Evolutionary conservation across 53 echinoderm and acorn worm genomes (phyloP).

Genomic region (Holothuria leucospilota): DNA sequence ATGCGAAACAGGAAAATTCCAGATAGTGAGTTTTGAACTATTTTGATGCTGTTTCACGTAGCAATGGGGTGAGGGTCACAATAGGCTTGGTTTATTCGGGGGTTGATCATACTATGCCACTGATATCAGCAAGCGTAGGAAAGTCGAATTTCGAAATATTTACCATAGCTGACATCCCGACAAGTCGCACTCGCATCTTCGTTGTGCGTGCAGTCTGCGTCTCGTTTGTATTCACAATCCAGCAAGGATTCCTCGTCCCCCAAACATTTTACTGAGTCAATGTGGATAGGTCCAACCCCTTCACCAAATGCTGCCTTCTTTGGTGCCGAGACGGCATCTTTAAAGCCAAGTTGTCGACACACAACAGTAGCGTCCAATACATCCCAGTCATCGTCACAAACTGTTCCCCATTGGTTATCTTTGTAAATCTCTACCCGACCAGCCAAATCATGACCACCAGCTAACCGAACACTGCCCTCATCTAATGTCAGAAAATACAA

Average conservation of each 20-base stretch:
- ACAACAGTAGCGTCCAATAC: constrained; percentile 49
- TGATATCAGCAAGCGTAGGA: too few relatives aligned
- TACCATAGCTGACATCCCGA: too few relatives aligned
- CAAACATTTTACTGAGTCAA: constrained; percentile 55
- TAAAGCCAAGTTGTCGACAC: constrained; percentile 52
- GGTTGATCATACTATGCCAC: too few relatives aligned
- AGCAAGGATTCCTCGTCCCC: constrained; percentile 57
- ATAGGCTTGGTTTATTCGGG: too few relatives aligned
- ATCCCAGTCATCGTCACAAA: constrained; percentile 64
- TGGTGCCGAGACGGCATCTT: constrained; percentile 13
- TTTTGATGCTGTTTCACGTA: too few relatives aligned
- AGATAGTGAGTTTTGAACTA: too few relatives aligned
- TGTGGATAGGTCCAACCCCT: constrained; percentile 52
- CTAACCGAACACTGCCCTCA: background rate
- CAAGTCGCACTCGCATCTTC: constrained; percentile 59
- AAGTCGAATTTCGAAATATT: too few relatives aligned
- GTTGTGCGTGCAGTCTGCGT: constrained; percentile 18
- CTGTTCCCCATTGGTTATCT: constrained; percentile 56
- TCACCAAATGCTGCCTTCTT: constrained; percentile 47
- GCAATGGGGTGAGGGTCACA: too few relatives aligned
- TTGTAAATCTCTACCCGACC: constrained; percentile 52
- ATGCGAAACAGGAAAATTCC: too few relatives aligned
- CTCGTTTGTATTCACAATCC: constrained; percentile 50
- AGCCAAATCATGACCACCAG: constrained; percentile 1
- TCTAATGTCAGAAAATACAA: too few relatives aligned